phyloP scores from a whole-genome alignment of 2,113 vertebrate species.

The Pelodiscus sinensis region DNA sequence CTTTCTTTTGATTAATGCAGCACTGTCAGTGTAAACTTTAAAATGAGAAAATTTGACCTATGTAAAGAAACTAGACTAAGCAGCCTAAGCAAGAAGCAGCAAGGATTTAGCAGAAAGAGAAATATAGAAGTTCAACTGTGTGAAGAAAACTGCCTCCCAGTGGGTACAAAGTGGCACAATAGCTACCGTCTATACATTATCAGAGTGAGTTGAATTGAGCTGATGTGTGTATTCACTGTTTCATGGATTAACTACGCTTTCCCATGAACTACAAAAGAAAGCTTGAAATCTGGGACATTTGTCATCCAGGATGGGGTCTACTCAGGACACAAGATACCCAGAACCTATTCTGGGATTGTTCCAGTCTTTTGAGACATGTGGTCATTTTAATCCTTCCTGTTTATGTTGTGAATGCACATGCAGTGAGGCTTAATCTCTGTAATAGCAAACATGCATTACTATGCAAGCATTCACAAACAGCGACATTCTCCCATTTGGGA shows the following conservation, averaged over 20 bases:
- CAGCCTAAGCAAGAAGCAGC: not conserved
- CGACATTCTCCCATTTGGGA: not conserved
- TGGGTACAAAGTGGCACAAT: not conserved
- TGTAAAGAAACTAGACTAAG: not conserved
- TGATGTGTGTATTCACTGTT: not conserved
- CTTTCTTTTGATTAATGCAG: not conserved
- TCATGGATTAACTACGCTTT: constrained; percentile 41
- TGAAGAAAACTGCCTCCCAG: not conserved
- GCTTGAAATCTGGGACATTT: not conserved
- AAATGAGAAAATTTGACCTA: not conserved
- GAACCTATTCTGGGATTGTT: constrained; percentile 11
- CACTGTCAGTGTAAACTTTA: not conserved
- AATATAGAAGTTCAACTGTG: not conserved
- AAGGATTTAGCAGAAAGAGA: not conserved
- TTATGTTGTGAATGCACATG: not conserved
- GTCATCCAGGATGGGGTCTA: constrained; percentile 49
- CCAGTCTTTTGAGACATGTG: not conserved
- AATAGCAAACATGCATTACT: not conserved
- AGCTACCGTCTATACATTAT: not conserved
- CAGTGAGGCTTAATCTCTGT: not conserved
- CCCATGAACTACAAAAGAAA: constrained; percentile 49
- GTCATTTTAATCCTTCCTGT: constrained; percentile 53
- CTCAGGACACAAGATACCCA: constrained; percentile 8
- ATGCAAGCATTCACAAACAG: not conserved
- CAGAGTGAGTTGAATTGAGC: not conserved